Evolutionary conservation across 2,113 vertebrate genomes (phyloP), one percentile per base, ranked within the genome.

Genomic region (Syngnathus floridae): DNA sequence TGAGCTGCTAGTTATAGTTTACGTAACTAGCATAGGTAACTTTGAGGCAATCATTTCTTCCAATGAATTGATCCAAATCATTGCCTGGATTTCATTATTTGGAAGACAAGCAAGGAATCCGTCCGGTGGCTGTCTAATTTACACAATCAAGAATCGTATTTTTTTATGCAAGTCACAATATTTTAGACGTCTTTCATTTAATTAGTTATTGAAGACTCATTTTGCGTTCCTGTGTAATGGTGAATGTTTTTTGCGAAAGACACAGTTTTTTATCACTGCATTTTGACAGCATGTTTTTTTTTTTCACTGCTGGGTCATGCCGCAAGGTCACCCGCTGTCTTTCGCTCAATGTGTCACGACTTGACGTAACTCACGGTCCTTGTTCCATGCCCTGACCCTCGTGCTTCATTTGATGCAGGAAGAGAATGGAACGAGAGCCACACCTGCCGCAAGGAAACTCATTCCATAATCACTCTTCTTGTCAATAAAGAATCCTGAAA

Each of bases 401-500:
- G 52, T 46, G 77, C 37, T 74, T 82, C 77, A 85, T 83, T 37
- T 82, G 74, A 49, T 69, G 43, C 64, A 87, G 72, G 77, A 88
- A 90, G 51, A 84, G 10, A 26, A 84, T 77, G 4, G 87, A 87
- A 26, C 85, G 69, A 87, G 73, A 62, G 87, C 64, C 52, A 80
- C 76, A 9, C 79, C 88, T 2, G 87, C 79, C 86, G 81, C 81
- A 14, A 87, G 64, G 74, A 90, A 88, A 8, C 80, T 78, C 1
- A 66, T 70, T 9, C 81, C 77, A 2, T 87, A 87, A 67, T 82
- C 81, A 16, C 61, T 72, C 82, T 80, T 87, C 70, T 81, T 79
- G 73, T 90, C 88, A 38, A 86, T 88, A 65, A 89, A 86, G 75
- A 82, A 72, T 26, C 82, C 89, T 88, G 36, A 72, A 79, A 45